Evolutionary conservation across 2,888 invertebrate genomes (phyloP).

Genomic region (Heterodera filipjevi): DNA sequence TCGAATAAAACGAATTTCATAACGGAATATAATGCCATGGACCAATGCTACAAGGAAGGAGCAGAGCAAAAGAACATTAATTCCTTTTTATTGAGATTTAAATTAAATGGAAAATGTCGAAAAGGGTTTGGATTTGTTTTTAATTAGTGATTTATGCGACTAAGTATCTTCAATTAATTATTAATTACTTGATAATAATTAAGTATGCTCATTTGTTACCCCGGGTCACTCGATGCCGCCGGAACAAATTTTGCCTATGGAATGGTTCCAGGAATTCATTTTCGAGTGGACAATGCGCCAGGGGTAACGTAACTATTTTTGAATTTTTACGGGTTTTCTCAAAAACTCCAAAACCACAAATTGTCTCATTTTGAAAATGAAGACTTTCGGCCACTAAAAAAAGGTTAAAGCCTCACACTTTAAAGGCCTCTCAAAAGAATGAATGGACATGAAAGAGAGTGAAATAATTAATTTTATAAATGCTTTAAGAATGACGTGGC

Average conservation of each 20-base stretch:
- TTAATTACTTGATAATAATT: neutral
- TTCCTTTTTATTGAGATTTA: neutral
- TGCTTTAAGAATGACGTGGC: slow-evolving; percentile 1
- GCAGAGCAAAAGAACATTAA: neutral
- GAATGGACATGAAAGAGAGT: too few species aligned
- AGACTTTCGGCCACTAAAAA: too few species aligned
- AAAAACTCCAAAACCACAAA: too few species aligned
- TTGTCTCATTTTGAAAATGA: too few species aligned
- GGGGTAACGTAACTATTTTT: too few species aligned
- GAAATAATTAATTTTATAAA: too few species aligned
- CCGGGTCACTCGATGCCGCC: neutral
- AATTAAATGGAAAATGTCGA: neutral
- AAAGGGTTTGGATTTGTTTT: neutral
- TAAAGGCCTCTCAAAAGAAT: too few species aligned
- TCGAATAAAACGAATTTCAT: neutral
- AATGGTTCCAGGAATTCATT: neutral
- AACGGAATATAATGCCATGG: neutral
- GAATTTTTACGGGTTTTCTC: too few species aligned
- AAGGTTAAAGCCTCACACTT: too few species aligned
- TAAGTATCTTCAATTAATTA: neutral
- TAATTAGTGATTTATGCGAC: too few species aligned
- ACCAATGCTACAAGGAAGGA: neutral
- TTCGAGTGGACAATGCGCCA: neutral
- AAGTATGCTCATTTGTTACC: neutral
- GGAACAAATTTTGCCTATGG: slow-evolving; percentile 22